Conservation (phyloP, 2,797 vertebrate genomes). For the Octomys mimax region DNA sequence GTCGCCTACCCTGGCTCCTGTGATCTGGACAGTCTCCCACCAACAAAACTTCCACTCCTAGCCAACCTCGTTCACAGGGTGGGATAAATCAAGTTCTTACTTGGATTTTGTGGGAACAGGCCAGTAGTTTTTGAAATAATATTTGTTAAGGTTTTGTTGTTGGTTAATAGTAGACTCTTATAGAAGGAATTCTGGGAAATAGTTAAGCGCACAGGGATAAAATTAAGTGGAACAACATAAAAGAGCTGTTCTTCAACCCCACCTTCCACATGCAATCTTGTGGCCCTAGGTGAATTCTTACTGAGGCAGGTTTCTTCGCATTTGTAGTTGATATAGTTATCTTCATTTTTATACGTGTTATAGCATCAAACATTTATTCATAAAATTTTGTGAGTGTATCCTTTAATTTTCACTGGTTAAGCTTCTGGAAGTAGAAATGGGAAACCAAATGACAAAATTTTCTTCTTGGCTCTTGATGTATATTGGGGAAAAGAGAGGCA, state of each 20-base stretch:
- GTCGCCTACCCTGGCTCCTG: not conserved
- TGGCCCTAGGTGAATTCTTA: not conserved
- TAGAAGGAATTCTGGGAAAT: not conserved
- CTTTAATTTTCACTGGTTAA: not conserved
- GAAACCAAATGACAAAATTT: not conserved
- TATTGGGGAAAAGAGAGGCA: not conserved
- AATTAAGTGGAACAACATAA: not conserved
- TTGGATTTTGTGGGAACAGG: not conserved
- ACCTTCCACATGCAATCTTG: not conserved
- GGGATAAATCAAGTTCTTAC: not conserved
- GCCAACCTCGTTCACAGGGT: not conserved
- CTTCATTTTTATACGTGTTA: not conserved
- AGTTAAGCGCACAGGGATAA: not conserved
- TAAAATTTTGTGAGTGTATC: not conserved
- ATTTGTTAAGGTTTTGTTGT: not conserved
- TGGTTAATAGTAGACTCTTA: not conserved
- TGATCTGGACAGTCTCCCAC: fast-evolving
- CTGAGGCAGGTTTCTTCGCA: not conserved
- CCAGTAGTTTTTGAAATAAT: not conserved
- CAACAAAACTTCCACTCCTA: no score
- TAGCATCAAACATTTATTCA: not conserved
- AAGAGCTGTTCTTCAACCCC: not conserved
- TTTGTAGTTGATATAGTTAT: not conserved
- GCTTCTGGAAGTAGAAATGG: not conserved
- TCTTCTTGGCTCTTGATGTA: not conserved